A percentile compares a stretch with the other conserved stretches of the same genome.
These are phyloP conservation scores for Spea bombifrons DNA, from an alignment of 2,113 vertebrate species.

Conservation along the genomic window DNA sequence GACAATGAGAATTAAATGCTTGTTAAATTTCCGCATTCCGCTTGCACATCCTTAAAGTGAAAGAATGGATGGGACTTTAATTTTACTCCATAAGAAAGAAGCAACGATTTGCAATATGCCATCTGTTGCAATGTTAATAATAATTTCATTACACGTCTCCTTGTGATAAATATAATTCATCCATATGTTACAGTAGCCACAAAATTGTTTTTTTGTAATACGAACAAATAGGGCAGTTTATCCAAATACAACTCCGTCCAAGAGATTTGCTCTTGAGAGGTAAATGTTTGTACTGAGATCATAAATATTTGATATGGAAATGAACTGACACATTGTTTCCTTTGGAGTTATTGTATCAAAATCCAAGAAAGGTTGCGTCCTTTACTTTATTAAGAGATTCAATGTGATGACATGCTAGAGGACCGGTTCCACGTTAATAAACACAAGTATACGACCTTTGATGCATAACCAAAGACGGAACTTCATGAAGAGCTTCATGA, in stretches of 20 bases:
- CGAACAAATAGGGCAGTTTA: slow-evolving; percentile 14
- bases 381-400: slow-evolving; percentile 13
- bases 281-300: slow-evolving; percentile 49
- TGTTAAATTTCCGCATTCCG: slow-evolving; percentile 3
- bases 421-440: slow-evolving; percentile 1
- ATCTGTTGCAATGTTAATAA: slow-evolving; percentile 8
- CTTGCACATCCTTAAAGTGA: background rate
- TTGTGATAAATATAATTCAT: background rate
- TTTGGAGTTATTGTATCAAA: background rate
- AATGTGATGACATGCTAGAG: slow-evolving; percentile 6
- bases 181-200: slow-evolving; percentile 3
- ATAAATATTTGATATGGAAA: slow-evolving; percentile 42
- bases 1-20: slow-evolving; percentile 28
- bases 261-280: slow-evolving; percentile 42
- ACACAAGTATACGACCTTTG: slow-evolving; percentile 1
- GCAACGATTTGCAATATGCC: background rate
- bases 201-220: background rate
- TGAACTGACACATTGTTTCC: slow-evolving; percentile 28
- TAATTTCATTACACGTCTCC: slow-evolving; percentile 7
- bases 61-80: background rate
- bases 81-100: accelerated
- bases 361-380: background rate
- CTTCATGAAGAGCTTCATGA: background rate
- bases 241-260: slow-evolving; percentile 25
- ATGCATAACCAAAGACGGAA: slow-evolving; percentile 4